Base-by-base conservation (phyloP, 2,113 vertebrate species). In the Ammospiza caudacuta region DNA sequence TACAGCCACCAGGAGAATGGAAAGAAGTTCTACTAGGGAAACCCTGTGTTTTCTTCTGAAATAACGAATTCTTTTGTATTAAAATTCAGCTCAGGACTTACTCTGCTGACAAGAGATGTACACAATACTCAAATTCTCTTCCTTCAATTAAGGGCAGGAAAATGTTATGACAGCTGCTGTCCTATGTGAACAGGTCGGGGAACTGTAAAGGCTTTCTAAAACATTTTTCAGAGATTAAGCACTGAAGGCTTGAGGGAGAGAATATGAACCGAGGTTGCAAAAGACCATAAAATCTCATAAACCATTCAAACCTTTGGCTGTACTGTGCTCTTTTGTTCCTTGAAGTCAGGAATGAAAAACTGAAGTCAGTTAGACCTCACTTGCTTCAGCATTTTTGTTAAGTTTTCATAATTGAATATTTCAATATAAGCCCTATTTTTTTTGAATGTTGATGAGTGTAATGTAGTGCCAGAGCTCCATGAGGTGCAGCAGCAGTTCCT, bases 131-230 rank as follows among this genome's bases (percentile, higher is more conserved):
- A 72, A 86, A 61, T 84, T 93, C 47, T 75, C 73, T 96, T 92
- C 52, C 80, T 41, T 78, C 49, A 49, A 12, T 62, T 90, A 77
- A 72, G 68, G 73, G 83, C 73, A 95, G 76, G 76, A 86, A 90
- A 89, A 92, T 97, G 88, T 97, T 97, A 33, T 93, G 85, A 94
- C 95, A 96, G 94, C 94, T 96, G 94, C 69, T 95, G 88, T 86
- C 64, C 76, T 63, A 68, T n/a, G 59, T 61, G 92, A 93, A 35
- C 73, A 90, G 86, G 73, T 93, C 6, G 0, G 29, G 72, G n/a
- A 96, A 54, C 64, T 92, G 64, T 58, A 74, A 78, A 68, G 41
- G 61, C 90, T 93, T 93, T 96, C 62, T 93, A 62, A 89, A 92
- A 69, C 94, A 91, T 95, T 72, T 95, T 96, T 93, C 67, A 92